Evolutionary conservation across 2,888 invertebrate genomes (phyloP).

Genomic region (Oligia latruncula): DNA sequence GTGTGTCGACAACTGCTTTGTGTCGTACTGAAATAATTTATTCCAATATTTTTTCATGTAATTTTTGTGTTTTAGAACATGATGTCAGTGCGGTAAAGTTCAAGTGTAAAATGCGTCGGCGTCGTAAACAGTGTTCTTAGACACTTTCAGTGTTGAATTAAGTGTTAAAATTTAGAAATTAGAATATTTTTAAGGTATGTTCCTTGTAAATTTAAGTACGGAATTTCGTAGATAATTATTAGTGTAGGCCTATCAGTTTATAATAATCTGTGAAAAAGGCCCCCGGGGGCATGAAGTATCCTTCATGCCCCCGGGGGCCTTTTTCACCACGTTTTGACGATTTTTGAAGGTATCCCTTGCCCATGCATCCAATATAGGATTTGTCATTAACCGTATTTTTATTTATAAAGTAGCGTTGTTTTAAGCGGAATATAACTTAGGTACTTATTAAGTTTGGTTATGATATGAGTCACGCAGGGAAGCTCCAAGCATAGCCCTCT

Average conservation of each 20-base stretch:
- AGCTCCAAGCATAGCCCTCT: too few relatives aligned
- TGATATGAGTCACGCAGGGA: background rate
- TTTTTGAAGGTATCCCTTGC: background rate
- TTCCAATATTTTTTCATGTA: constrained; percentile 1
- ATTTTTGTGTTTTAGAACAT: constrained; percentile 12
- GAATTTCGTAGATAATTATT: constrained; percentile 4
- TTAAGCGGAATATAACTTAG: background rate
- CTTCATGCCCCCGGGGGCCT: too few relatives aligned
- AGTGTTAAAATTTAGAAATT: constrained; percentile 66
- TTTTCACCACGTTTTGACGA: too few relatives aligned
- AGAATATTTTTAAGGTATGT: constrained; percentile 29
- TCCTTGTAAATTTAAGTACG: constrained; percentile 13
- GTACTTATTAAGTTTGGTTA: too few relatives aligned
- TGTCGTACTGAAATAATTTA: constrained; percentile 24
- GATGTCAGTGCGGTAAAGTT: constrained; percentile 36
- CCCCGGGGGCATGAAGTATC: background rate
- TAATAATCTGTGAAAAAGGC: background rate
- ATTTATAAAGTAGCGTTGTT: background rate
- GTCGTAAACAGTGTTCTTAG: constrained; percentile 84
- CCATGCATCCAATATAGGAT: background rate
- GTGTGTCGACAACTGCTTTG: constrained; percentile 61
- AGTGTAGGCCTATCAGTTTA: background rate
- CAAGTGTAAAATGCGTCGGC: constrained; percentile 81
- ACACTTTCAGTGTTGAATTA: constrained; percentile 78
- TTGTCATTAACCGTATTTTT: background rate